Base-by-base conservation (phyloP, 30 jellyfish, hydroid and myxozoan genomes). In the Nemopilema nomurai region DNA sequence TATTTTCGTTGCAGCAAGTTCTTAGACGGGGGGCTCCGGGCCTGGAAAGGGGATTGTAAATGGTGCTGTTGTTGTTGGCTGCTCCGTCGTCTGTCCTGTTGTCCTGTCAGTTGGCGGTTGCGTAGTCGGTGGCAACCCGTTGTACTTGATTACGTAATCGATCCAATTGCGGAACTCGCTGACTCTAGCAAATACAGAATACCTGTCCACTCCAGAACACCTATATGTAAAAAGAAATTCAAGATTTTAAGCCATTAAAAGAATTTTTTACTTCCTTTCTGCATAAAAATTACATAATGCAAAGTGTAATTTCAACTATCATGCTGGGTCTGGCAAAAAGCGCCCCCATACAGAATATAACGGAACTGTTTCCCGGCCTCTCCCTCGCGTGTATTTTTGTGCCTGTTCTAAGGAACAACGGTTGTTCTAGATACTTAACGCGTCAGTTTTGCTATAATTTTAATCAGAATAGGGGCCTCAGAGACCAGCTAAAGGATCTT, bases 111-210 rank as follows among this genome's bases (percentile, higher is more conserved):
- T 41, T 41, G 57, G 72, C 72, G 7, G 7, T 0, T 1, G 83
- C 22, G 83, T 66, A 25, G 83, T 33, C n/a, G 69, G 32, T 31
- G 83, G 71, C 18, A 73, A 18, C 28, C 49, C 69, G 21, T 49
- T 69, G 51, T 73, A 4, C 23, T 32, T 33, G 49, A 73, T 73
- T 28, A 33, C 0, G 68, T 21, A 30, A 62, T 80, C 90, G 31
- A 80, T 80, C 81, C 76, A 80, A 62, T 80, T 64, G 50, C 75
- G 41, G 82, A 65, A 80, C 64, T 80, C 90, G 28, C 90, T 80
- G 29, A 80, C 90, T 32, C 90, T 62, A 8, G 90, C 82, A 51
- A 24, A 80, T 1, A 80, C 90, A 3, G 90, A 80, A 51, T 80
- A 65, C 16, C 90, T 32, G 51, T 80, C 90, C 3, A 51, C 41